These are phyloP conservation scores for Parazoanthus darwini DNA, from an alignment of 92 coral and sea anemone genomes.

Conservation along the genomic window DNA sequence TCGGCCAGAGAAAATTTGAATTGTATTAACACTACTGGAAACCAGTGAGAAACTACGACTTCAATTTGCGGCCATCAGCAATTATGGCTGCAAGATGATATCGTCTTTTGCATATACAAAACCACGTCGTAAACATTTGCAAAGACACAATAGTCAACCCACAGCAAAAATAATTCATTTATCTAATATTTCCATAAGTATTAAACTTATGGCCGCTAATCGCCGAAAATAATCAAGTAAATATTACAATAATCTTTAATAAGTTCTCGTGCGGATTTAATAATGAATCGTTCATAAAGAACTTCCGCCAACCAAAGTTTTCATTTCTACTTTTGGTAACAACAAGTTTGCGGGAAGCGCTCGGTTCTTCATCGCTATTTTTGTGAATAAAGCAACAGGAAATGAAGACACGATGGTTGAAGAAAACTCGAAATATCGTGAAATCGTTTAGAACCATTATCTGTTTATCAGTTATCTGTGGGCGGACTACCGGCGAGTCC, in stretches of 20 bases:
- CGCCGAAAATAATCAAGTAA: constrained; percentile 26
- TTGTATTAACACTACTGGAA: not conserved
- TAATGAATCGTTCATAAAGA: constrained; percentile 26
- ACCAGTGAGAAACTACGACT: not conserved
- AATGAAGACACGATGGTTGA: not conserved
- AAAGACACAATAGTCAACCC: not conserved
- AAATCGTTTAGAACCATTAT: constrained; percentile 8
- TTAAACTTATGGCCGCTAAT: constrained; percentile 33
- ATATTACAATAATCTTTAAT: constrained; percentile 31
- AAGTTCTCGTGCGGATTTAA: constrained; percentile 17
- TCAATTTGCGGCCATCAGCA: not conserved
- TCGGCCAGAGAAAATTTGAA: not conserved
- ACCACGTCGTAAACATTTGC: constrained; percentile 16
- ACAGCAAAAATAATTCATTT: constrained; percentile 34
- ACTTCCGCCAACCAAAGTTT: not conserved
- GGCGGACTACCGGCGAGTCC: constrained; percentile 7
- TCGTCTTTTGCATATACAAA: constrained; percentile 5
- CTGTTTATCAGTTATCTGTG: constrained; percentile 18
- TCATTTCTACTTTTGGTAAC: not conserved
- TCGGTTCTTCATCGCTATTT: not conserved
- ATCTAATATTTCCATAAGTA: not conserved
- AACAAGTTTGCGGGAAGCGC: not conserved
- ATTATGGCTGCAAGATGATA: constrained; percentile 20
- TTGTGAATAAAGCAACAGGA: not conserved
- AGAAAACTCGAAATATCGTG: constrained; percentile 1